Evolutionary conservation across 2,797 vertebrate genomes (phyloP), one percentile per base, ranked within the genome.

Genomic region (Rallus crepitans): DNA sequence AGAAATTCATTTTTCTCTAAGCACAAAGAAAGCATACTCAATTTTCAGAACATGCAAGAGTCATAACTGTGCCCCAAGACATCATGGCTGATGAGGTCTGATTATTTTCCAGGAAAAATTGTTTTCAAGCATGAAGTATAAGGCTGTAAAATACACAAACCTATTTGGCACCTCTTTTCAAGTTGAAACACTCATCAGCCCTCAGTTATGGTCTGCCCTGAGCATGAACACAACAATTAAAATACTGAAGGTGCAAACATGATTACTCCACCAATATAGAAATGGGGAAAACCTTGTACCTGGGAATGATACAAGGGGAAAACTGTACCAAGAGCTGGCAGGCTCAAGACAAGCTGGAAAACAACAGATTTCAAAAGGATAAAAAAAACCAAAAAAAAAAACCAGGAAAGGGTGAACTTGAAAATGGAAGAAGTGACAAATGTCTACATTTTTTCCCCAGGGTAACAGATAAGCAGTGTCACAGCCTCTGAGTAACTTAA

Each of bases 171-270:
- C 19, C 20, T 68, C n/a, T 78, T 63, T 68, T 17, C 48, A 42
- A 10, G 16, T 1, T 50, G 35, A 73, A 79, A 9, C 2, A 18
- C n/a, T 48, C 28, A 28, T 16, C 30, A 75, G 2, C 9, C 10
- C 37, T 70, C 11, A 7, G 20, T 25, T 33, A 14, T 1, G 0
- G 21, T 5, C n/a, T 77, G 27, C 5, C 17, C 25, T 55, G 48
- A 60, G 14, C 25, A 59, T 1, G 5, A 87, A 20, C 5, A 42
- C 6, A 24, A 52, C 65, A 25, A 31, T 11, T 1, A 14, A 50
- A 31, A n/a, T 0, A 2, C 2, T 37, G 12, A 35, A 73, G 35
- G 25, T 56, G 17, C 4, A 73, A 24, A 14, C 3, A 0, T 0
- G 4, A 42, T 8, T 5, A n/a, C 57, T 87, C n/a, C 78, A 70